These are phyloP conservation scores for Hyperoplus immaculatus DNA, from an alignment of 2,797 vertebrate species.

Conservation along the genomic window DNA sequence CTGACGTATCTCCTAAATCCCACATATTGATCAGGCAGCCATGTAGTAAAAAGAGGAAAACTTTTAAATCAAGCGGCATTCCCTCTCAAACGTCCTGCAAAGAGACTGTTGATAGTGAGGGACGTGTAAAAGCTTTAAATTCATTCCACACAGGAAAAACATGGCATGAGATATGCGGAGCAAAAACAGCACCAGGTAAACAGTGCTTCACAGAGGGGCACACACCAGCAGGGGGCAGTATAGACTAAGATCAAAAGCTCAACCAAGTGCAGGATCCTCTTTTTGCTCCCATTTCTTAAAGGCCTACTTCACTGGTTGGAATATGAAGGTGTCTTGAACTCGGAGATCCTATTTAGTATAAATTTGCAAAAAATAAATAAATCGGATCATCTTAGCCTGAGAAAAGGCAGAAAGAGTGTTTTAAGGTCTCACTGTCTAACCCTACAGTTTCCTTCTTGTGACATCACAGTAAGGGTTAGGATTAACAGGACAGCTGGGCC, in stretches of 20 bases:
- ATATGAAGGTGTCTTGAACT: too few relatives aligned
- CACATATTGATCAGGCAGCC: slow-evolving; percentile 34
- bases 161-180: slow-evolving; percentile 17
- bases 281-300: slow-evolving; percentile 1
- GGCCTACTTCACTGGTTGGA: neutral
- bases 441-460: too few relatives aligned
- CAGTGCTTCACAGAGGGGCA: neutral
- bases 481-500: too few relatives aligned
- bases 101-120: slow-evolving; percentile 7
- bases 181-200: slow-evolving; percentile 21
- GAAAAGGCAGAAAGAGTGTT: too few relatives aligned
- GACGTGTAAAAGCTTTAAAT: slow-evolving; percentile 20
- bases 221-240: slow-evolving; percentile 76
- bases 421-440: too few relatives aligned
- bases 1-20: slow-evolving; percentile 24
- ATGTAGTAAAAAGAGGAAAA: slow-evolving; percentile 8
- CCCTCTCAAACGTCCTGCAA: slow-evolving; percentile 19
- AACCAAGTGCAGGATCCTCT: neutral
- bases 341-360: too few relatives aligned
- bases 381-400: too few relatives aligned
- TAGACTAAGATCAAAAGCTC: slow-evolving; percentile 35
- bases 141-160: slow-evolving; percentile 22
- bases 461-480: too few relatives aligned
- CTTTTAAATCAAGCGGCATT: slow-evolving; percentile 15
- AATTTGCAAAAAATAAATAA: too few relatives aligned